Percentiles rank a stretch among this genome's conserved stretches.
Conservation (phyloP, 2,888 invertebrate genomes). For the Monopis laevigella region DNA sequence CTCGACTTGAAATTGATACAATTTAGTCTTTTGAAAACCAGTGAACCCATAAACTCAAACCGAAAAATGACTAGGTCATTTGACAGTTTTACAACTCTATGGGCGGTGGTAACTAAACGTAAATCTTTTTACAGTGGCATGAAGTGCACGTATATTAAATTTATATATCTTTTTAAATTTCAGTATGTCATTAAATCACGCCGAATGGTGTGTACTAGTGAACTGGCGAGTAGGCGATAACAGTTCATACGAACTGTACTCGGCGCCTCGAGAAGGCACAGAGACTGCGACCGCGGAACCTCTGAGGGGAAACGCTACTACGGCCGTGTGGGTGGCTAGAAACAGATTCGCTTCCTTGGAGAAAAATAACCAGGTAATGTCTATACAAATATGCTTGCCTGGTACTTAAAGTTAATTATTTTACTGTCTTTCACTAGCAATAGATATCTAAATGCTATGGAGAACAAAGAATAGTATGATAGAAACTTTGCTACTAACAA, state of each 20-base stretch:
- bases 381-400: background rate
- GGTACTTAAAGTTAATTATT: background rate
- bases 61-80: too few relatives aligned
- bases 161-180: constrained; percentile 18
- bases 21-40: too few relatives aligned
- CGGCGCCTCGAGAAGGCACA: constrained; percentile 79
- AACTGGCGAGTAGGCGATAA: constrained; percentile 85
- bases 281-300: constrained; percentile 62
- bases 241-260: constrained; percentile 93
- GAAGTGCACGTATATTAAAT: too few relatives aligned
- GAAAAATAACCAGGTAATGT: constrained; percentile 83
- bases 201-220: constrained; percentile 93
- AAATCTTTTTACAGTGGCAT: too few relatives aligned
- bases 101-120: too few relatives aligned
- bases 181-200: constrained; percentile 97
- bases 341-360: constrained; percentile 98
- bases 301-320: constrained; percentile 83
- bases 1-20: too few relatives aligned
- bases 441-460: too few relatives aligned
- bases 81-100: too few relatives aligned
- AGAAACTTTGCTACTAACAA: too few relatives aligned
- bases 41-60: too few relatives aligned
- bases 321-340: constrained; percentile 96
- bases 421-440: background rate
- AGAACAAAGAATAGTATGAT: too few relatives aligned